Base-by-base conservation (phyloP, 2,113 vertebrate species). In the Heterocephalus glaber region DNA sequence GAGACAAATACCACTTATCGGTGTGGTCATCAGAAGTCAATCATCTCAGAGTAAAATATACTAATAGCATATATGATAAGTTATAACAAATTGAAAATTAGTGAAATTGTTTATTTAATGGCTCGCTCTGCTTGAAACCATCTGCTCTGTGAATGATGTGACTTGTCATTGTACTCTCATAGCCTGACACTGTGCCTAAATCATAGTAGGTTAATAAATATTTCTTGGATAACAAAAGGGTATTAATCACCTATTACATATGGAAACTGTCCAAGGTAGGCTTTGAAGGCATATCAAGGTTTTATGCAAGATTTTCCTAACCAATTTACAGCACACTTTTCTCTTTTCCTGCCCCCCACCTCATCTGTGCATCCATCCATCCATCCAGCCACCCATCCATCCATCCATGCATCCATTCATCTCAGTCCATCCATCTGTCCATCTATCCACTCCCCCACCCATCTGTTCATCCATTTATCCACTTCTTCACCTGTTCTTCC, bases 101-200 rank as follows among this genome's bases (percentile, higher is more conserved):
- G 61, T 86, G 65, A 83, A 91, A 89, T 24, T 79, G 35, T 90
- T 89, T 93, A 5, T 66, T 94, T 84, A 83, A 89, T 92, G 65
- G 5, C 28, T 89, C 83, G 13, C 17, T 91, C 35, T 96, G 61
- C 82, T 85, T 76, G 26, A 93, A 95, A 89, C 35, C 20, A 76
- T 58, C 58, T 89, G 24, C 11, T 87, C n/a, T 1, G 20, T 16
- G 22, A 11, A 80, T 79, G 5, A 52, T 94, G 24, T 87, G n/a
- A 86, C n/a, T 89, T 76, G 22, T 47, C 30, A 38, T 9, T 68
- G 2, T 74, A 41, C 12, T 24, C 1, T 76, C 19, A 65, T 6
- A 89, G 44, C 24, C n/a, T 65, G 49, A 28, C 74, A 84, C 14
- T 61, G 52, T 76, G 13, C 33, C 14, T 79, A 33, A 24, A 22